Evolutionary conservation across 2,888 invertebrate genomes (phyloP).

Genomic region (Drosophila paramelanica): DNA sequence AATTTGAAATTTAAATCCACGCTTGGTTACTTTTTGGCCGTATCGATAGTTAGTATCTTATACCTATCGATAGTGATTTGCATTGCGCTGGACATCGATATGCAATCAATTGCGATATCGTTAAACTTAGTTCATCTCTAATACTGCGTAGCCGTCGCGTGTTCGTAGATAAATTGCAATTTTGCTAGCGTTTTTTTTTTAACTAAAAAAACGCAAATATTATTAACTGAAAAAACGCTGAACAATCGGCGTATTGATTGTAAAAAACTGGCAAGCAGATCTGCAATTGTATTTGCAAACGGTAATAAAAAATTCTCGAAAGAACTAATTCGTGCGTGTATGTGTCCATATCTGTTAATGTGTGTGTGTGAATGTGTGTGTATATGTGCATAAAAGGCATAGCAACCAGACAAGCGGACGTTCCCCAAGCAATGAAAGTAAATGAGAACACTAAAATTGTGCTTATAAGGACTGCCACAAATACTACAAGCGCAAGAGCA

Average conservation of each 20-base stretch:
- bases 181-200: slow-evolving; percentile 52
- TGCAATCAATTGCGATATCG: background rate
- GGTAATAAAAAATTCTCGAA: slow-evolving; percentile 44
- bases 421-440: slow-evolving; percentile 54
- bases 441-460: slow-evolving; percentile 58
- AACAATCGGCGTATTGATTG: slow-evolving; percentile 17
- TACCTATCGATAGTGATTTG: slow-evolving; percentile 19
- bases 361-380: slow-evolving; percentile 14
- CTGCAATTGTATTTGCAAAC: slow-evolving; percentile 18
- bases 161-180: slow-evolving; percentile 60
- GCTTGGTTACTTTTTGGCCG: background rate
- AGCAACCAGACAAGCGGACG: slow-evolving; percentile 61
- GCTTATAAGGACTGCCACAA: slow-evolving; percentile 65
- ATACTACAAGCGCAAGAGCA: slow-evolving; percentile 17
- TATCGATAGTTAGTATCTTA: background rate
- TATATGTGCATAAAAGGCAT: slow-evolving; percentile 64
- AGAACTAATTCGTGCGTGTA: slow-evolving; percentile 45
- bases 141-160: slow-evolving; percentile 60
- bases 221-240: slow-evolving; percentile 24
- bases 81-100: slow-evolving; percentile 10
- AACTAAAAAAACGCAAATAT: slow-evolving; percentile 28
- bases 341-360: slow-evolving; percentile 17
- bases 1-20: background rate
- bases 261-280: slow-evolving; percentile 19
- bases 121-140: slow-evolving; percentile 27